Percentiles rank a stretch among this genome's conserved stretches.
Conservation (phyloP, 2,888 invertebrate genomes). For the Apoda limacodes region DNA sequence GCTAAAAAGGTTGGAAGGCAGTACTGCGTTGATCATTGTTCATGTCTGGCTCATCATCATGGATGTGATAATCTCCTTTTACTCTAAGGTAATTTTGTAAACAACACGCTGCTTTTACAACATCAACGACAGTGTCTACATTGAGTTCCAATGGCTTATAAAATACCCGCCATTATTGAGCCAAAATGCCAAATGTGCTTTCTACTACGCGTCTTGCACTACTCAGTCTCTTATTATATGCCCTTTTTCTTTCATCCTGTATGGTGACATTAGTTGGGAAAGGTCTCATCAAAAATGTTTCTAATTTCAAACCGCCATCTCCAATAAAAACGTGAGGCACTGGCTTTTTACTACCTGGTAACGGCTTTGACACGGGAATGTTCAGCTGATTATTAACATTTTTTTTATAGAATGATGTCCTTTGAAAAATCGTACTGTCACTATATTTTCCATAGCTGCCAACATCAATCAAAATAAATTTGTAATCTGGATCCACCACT, state of each 20-base stretch:
- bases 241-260: constrained; percentile 7
- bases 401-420: constrained; percentile 1
- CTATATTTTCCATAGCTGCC: constrained; percentile 10
- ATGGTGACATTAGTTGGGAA: constrained; percentile 3
- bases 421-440: constrained; percentile 8
- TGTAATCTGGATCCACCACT: constrained; percentile 9
- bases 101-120: no score
- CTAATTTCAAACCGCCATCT: constrained; percentile 9
- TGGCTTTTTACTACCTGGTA: constrained; percentile 4
- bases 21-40: no score
- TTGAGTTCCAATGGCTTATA: constrained; percentile 5
- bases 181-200: constrained; percentile 10
- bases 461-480: constrained; percentile 9
- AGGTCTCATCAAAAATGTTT: constrained; percentile 10
- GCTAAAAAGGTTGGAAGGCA: no score
- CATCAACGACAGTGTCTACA: constrained; percentile 4
- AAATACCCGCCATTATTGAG: constrained; percentile 10
- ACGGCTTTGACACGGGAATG: constrained; percentile 5
- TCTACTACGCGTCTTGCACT: constrained; percentile 9
- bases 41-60: no score
- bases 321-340: constrained; percentile 7
- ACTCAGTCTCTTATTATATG: constrained; percentile 10
- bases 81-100: no score
- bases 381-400: constrained; percentile 1
- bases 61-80: no score